Base-by-base conservation (phyloP, 2,797 vertebrate genomes). In the Spinus pinus region DNA sequence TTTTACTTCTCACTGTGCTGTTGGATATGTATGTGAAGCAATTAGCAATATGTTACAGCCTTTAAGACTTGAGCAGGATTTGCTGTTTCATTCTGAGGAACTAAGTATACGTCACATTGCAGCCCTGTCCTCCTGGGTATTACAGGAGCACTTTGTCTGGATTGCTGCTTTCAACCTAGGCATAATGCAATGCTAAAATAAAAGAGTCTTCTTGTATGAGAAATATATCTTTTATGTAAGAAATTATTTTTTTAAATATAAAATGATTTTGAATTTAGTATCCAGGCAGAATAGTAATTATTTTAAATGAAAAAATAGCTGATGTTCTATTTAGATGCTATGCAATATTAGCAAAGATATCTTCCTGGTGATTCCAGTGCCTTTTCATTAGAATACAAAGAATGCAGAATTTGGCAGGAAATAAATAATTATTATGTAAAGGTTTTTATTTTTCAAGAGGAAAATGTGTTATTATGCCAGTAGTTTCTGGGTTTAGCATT, bases 71-170 rank as follows among this genome's bases (percentile, higher is more conserved):
- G 49, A 83, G 20, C n/a, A 58, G 2, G 1, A 72, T 83, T 86
- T 71, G 77, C 61, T 42, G 8, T 83, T 91, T 56, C 31, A 9
- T 80, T 91, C 61, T 8, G 14, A 83, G 54, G 21, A 61, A 8
- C 21, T 8, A 49, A 61, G 14, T 37, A 1, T 15, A 35, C 0
- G 0, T 73, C 31, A 31, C 25, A 41, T 22, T 39, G 25, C 33
- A 58, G 39, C 53, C 42, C 33, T 41, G 21, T 56, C 12, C 62
- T 78, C 78, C 46, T 81, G 79, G n/a, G 50, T 35, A 28, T 86
- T 49, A 42, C 15, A 49, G 39, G 20, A 57, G 41, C 54, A 21
- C 12, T 49, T 56, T 39, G 21, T 53, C 66, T 69, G 53, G 33
- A 41, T 51, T 57, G 47, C 50, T 85, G 10, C 47, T 69, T 85